phyloP scores from a whole-genome alignment of 2,113 vertebrate genomes.

The Campylomormyrus numenius region DNA sequence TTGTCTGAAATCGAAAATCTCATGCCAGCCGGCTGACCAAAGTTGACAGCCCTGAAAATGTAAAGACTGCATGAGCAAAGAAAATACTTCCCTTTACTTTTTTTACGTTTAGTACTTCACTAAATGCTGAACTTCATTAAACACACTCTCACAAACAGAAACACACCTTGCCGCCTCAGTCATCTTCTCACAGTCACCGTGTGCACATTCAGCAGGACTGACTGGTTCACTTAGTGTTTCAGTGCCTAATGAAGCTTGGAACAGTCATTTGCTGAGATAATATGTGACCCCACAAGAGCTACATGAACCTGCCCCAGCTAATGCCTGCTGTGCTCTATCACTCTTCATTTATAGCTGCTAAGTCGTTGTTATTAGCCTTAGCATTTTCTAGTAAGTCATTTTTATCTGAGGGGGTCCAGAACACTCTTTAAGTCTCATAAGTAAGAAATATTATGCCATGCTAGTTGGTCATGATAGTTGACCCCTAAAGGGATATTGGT shows the following conservation, averaged over 20 bases:
- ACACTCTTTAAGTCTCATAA: neutral
- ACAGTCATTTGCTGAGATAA: neutral
- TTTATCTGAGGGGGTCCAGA: neutral
- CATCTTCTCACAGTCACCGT: neutral
- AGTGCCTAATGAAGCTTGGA: neutral
- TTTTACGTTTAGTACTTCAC: neutral
- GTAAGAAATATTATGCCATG: neutral
- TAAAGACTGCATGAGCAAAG: neutral
- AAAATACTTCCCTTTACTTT: neutral
- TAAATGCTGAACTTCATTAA: neutral
- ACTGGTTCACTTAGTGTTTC: neutral
- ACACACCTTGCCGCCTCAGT: neutral
- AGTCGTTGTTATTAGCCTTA: neutral
- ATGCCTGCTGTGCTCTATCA: neutral
- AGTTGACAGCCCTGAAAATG: too few relatives aligned
- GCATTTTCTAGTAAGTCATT: neutral
- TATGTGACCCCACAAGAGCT: neutral
- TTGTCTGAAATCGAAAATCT: too few relatives aligned
- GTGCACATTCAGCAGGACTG: neutral
- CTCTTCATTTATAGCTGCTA: neutral
- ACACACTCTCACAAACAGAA: neutral
- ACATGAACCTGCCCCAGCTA: neutral
- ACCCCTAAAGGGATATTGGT: neutral
- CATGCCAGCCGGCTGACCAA: too few relatives aligned
- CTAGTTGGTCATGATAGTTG: neutral